Evolutionary conservation across 2,113 vertebrate species (phyloP).

Genomic region (Deroptyus accipitrinus): DNA sequence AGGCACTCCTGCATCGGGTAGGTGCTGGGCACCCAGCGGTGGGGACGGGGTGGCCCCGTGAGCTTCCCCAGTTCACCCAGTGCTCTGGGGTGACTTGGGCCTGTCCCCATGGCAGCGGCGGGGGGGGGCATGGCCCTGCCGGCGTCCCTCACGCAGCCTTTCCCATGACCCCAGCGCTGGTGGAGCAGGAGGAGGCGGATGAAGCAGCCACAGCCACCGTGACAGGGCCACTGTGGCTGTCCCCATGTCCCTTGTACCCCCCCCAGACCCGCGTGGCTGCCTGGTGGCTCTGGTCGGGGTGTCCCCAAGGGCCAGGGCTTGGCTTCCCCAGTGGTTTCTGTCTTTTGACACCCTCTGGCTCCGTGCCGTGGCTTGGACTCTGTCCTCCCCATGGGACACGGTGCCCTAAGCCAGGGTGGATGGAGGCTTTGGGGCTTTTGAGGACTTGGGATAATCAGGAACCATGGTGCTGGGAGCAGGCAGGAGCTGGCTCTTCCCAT

Average conservation of each 20-base stretch:
- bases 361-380: background rate
- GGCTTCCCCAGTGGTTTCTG: background rate
- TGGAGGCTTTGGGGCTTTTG: background rate
- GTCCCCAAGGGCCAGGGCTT: background rate
- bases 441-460: background rate
- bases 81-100: background rate
- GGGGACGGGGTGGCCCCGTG: fast-evolving
- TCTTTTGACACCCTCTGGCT: conserved; percentile 26
- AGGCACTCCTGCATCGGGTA: conserved; percentile 84
- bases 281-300: background rate
- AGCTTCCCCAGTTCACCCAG: background rate
- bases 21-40: background rate
- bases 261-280: fast-evolving
- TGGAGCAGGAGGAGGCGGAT: background rate
- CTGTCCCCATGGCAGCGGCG: fast-evolving
- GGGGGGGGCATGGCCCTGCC: background rate
- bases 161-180: conserved; percentile 21
- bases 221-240: fast-evolving
- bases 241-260: background rate
- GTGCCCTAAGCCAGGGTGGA: background rate
- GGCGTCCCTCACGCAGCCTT: background rate
- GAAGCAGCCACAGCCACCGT: background rate
- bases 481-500: background rate
- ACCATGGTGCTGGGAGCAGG: fast-evolving
- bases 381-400: background rate